These are phyloP conservation scores for Lysandra coridon DNA, from an alignment of 2,888 invertebrate genomes.

Conservation along the genomic window DNA sequence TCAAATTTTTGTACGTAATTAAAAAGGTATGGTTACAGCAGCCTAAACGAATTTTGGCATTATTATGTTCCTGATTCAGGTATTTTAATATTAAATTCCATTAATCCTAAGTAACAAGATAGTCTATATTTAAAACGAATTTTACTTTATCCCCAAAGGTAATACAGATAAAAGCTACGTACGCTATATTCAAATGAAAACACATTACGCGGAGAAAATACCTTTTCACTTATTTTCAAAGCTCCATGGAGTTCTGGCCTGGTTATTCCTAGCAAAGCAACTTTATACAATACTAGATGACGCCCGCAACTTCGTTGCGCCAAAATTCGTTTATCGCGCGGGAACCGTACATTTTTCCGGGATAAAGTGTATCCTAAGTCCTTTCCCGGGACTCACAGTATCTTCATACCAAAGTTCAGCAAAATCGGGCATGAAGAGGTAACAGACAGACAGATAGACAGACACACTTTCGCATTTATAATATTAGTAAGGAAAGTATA, in stretches of 20 bases:
- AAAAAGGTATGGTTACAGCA: neutral
- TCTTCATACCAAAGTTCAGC: too few species aligned
- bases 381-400: too few species aligned
- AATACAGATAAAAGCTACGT: constrained; percentile 23
- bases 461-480: too few species aligned
- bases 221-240: neutral
- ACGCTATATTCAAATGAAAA: constrained; percentile 17
- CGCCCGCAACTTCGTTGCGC: too few species aligned
- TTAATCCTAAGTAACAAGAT: neutral
- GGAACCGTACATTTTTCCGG: too few species aligned
- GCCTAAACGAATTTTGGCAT: neutral
- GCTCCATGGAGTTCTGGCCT: neutral
- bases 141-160: constrained; percentile 11
- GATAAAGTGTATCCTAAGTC: too few species aligned
- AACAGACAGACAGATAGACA: too few species aligned
- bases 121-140: neutral
- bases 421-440: too few species aligned
- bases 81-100: neutral
- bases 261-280: neutral
- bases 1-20: too few species aligned
- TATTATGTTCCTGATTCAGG: neutral
- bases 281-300: neutral
- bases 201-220: constrained; percentile 21
- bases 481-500: too few species aligned
- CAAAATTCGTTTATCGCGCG: too few species aligned